Percentiles rank a stretch among this genome's conserved stretches.
These are phyloP conservation scores for Allobates femoralis DNA, from an alignment of 2,797 vertebrate genomes.

Conservation along the genomic window DNA sequence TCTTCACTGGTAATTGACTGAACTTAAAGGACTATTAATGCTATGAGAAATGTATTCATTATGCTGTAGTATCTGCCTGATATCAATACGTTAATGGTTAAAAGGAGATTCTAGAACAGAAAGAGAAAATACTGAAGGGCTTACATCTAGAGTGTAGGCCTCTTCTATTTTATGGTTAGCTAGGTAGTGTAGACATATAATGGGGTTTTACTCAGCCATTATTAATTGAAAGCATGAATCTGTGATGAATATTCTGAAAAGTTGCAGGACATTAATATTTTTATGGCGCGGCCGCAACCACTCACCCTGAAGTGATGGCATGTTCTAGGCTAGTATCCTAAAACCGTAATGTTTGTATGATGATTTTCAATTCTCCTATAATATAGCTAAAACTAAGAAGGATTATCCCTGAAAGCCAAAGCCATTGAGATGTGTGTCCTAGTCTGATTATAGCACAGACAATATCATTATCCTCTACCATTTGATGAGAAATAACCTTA, in stretches of 20 bases:
- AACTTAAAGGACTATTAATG: neutral
- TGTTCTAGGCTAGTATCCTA: neutral
- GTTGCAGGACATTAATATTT: neutral
- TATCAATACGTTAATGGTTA: neutral
- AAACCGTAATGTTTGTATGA: neutral
- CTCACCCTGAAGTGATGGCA: neutral
- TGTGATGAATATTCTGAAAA: no score
- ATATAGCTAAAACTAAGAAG: constrained; percentile 16
- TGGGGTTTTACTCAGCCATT: no score
- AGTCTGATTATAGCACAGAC: neutral
- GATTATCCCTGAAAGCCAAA: neutral
- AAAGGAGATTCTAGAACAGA: neutral
- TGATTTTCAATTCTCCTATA: neutral
- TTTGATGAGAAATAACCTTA: constrained; percentile 11
- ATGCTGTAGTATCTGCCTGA: neutral
- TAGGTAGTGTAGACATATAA: no score
- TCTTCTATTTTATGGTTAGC: neutral
- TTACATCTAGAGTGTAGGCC: neutral
- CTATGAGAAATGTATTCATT: neutral
- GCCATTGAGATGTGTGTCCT: neutral
- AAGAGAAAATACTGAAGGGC: neutral
- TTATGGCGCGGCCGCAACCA: neutral
- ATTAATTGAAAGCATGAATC: no score
- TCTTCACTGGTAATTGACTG: neutral
- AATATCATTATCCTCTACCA: neutral